A percentile compares a stretch with the other conserved stretches of the same genome.
Conservation (phyloP, 53 echinoderm and acorn worm genomes). For the Paracentrotus lividus region DNA sequence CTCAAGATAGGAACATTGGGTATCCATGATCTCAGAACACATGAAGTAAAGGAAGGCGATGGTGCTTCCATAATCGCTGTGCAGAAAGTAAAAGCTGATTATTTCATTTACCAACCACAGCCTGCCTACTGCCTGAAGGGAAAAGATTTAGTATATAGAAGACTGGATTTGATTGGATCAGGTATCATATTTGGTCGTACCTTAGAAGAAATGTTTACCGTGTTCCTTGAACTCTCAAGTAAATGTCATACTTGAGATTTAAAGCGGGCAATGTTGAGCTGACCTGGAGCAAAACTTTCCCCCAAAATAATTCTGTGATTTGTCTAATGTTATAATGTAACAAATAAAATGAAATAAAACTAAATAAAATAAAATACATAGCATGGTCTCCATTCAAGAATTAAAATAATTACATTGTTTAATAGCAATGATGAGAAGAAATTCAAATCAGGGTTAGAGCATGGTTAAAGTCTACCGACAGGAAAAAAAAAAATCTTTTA, state of each 20-base stretch:
- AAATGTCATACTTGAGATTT: neutral
- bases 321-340: neutral
- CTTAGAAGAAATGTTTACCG: neutral
- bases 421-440: neutral
- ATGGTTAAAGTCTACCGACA: too few species aligned
- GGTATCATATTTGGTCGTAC: neutral
- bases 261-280: neutral
- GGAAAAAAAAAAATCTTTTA: neutral
- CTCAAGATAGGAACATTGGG: neutral
- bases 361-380: too few species aligned
- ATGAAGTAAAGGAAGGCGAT: neutral
- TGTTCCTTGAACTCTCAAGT: neutral
- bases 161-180: conserved; percentile 17
- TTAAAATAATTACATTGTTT: neutral
- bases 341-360: neutral
- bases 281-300: neutral
- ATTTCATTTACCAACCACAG: conserved; percentile 16
- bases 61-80: neutral
- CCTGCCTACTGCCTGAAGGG: neutral
- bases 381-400: neutral
- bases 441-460: neutral
- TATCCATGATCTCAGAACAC: neutral
- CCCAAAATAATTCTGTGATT: neutral
- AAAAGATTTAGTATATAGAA: conserved; percentile 8
- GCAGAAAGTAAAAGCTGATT: neutral